A percentile compares a stretch with the other conserved stretches of the same genome.
These are phyloP conservation scores for Pimpla rufipes DNA, from an alignment of 2,888 invertebrate species.

Conservation along the genomic window DNA sequence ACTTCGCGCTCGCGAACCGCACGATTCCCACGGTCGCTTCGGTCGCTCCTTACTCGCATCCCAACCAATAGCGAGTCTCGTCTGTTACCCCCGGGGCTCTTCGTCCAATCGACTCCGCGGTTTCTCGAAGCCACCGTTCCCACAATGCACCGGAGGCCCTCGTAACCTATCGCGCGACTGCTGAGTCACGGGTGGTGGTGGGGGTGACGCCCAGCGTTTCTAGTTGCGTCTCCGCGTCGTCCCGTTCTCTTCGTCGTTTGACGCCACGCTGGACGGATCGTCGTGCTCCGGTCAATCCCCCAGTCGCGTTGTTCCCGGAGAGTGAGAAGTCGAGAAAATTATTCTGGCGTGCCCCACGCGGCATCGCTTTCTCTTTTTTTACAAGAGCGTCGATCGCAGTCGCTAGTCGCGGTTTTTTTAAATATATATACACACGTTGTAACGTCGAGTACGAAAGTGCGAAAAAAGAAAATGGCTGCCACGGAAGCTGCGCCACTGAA, in stretches of 20 bases:
- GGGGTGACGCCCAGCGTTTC: constrained; percentile 34
- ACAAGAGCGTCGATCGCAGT: not conserved
- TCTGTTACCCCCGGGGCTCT: constrained; percentile 4
- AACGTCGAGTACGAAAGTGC: constrained; percentile 8
- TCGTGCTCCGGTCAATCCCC: not conserved
- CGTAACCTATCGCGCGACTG: not conserved
- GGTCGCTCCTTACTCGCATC: not conserved
- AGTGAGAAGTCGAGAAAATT: constrained; percentile 3
- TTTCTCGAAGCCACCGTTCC: constrained; percentile 7
- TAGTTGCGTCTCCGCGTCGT: constrained; percentile 37
- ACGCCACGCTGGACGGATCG: constrained; percentile 71
- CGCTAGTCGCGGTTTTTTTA: not conserved
- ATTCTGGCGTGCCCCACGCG: constrained; percentile 53
- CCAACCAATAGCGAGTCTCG: constrained; percentile 33
- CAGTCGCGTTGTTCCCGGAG: constrained; percentile 15
- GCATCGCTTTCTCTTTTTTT: constrained; percentile 48
- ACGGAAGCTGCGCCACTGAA: constrained; percentile 78
- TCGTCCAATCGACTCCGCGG: constrained; percentile 28
- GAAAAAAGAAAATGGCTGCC: constrained; percentile 72
- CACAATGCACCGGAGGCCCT: constrained; percentile 4
- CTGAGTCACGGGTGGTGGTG: constrained; percentile 6
- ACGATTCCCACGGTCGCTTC: not conserved
- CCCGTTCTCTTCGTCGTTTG: constrained; percentile 74
- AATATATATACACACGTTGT: not conserved
- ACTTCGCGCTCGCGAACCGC: not conserved